A percentile compares a stretch with the other conserved stretches of the same genome.
Conservation (phyloP, 2,888 invertebrate species). For the Apotomis betuletana region DNA sequence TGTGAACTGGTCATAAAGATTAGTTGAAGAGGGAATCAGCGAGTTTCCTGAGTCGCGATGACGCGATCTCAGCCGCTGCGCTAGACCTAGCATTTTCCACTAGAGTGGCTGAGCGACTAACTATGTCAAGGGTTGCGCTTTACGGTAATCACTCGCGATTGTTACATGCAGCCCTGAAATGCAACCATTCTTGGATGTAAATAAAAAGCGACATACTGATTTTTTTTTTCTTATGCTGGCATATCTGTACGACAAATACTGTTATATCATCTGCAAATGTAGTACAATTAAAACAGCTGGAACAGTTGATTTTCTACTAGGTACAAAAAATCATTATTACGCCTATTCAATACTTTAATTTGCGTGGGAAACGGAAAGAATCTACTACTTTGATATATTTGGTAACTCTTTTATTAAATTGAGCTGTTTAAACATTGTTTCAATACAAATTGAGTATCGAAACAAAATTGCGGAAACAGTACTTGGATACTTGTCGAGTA, state of each 20-base stretch:
- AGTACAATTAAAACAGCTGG: too few species aligned
- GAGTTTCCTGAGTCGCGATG: conserved; percentile 14
- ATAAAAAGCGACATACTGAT: conserved; percentile 17
- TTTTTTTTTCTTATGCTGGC: background rate
- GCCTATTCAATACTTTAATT: too few species aligned
- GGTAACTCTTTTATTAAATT: background rate
- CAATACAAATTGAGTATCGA: conserved; percentile 34
- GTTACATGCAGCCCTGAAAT: conserved; percentile 73
- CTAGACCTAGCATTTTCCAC: conserved; percentile 78
- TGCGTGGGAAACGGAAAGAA: too few species aligned
- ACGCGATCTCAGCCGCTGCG: conserved; percentile 49
- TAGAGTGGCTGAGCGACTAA: conserved; percentile 75
- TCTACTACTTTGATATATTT: too few species aligned
- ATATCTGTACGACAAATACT: too few species aligned
- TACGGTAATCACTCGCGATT: conserved; percentile 75
- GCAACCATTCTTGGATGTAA: conserved; percentile 44
- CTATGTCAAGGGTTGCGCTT: conserved; percentile 80
- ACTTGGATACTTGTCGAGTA: conserved; percentile 48
- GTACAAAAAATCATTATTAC: too few species aligned
- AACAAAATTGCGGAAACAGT: conserved; percentile 72
- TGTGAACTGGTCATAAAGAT: background rate
- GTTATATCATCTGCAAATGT: background rate
- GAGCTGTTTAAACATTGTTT: background rate
- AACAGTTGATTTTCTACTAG: too few species aligned
- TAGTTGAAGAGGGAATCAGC: conserved; percentile 1